Percentiles rank a stretch among this genome's conserved stretches.
phyloP scores from a whole-genome alignment of 1,140 invertebrate species.

The Solenopsis fugax region DNA sequence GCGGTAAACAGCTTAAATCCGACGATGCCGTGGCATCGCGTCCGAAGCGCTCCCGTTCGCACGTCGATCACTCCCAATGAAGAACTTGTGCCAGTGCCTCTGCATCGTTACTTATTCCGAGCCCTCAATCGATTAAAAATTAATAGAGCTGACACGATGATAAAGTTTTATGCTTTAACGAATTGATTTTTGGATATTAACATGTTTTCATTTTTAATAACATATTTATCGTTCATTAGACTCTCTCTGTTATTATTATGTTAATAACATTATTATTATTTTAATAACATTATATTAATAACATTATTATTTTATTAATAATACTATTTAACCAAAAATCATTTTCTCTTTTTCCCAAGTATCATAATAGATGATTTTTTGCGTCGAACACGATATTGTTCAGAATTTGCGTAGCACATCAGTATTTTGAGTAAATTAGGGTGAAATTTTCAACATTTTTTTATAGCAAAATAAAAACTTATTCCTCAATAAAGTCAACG shows the following conservation, averaged over 20 bases:
- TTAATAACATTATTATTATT: neutral
- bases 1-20: conserved; percentile 68
- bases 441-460: no score
- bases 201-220: neutral
- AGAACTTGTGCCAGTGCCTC: conserved; percentile 33
- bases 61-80: conserved; percentile 51
- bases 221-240: no score
- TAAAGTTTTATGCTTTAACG: neutral
- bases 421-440: no score
- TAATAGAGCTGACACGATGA: neutral
- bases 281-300: no score
- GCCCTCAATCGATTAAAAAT: conserved; percentile 7
- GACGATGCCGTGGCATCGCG: conserved; percentile 50
- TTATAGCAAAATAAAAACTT: no score
- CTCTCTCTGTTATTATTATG: no score
- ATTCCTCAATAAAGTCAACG: no score
- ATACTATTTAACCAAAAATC: no score
- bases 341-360: no score
- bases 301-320: neutral
- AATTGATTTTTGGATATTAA: neutral
- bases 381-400: no score
- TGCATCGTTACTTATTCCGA: conserved; percentile 8
- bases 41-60: conserved; percentile 13
- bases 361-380: no score
- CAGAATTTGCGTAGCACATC: no score